These are phyloP conservation scores for Drosophila antonietae DNA, from an alignment of 2,888 invertebrate genomes.

Conservation along the genomic window DNA sequence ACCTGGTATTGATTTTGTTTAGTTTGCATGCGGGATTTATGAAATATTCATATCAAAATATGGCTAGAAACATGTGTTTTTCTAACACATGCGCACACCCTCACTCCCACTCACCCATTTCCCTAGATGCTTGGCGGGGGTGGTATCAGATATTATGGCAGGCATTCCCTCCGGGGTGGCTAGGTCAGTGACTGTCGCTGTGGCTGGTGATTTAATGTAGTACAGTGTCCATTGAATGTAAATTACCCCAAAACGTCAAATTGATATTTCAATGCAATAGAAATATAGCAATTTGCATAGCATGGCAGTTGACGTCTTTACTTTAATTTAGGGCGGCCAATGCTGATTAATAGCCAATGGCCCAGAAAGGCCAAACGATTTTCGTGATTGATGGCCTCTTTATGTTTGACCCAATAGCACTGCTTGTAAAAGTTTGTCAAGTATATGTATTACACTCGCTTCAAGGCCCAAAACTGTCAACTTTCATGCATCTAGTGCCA, in stretches of 20 bases:
- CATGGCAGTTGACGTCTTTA: constrained; percentile 1
- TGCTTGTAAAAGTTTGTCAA: neutral
- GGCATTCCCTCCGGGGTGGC: constrained; percentile 28
- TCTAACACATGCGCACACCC: constrained; percentile 29
- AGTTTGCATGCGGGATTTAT: constrained; percentile 71
- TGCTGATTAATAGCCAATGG: constrained; percentile 33
- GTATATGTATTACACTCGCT: constrained; percentile 11
- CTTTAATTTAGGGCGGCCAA: neutral
- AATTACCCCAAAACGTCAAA: constrained; percentile 22
- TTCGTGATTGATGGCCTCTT: constrained; percentile 57
- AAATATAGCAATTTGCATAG: constrained; percentile 31
- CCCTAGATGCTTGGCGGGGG: neutral
- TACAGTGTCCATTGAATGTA: constrained; percentile 11
- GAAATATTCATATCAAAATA: constrained; percentile 72
- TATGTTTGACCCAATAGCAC: neutral
- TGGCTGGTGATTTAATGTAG: constrained; percentile 38
- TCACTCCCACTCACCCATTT: neutral
- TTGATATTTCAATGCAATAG: constrained; percentile 44
- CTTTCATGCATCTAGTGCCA: neutral
- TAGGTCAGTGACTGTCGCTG: constrained; percentile 12
- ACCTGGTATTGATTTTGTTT: constrained; percentile 74
- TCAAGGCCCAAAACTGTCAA: constrained; percentile 3
- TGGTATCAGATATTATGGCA: constrained; percentile 26
- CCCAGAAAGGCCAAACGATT: constrained; percentile 1
- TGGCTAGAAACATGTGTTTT: constrained; percentile 58